A percentile compares a stretch with the other conserved stretches of the same genome.
Conservation (phyloP, 1,140 invertebrate genomes). For the Rhysida immarginata region DNA sequence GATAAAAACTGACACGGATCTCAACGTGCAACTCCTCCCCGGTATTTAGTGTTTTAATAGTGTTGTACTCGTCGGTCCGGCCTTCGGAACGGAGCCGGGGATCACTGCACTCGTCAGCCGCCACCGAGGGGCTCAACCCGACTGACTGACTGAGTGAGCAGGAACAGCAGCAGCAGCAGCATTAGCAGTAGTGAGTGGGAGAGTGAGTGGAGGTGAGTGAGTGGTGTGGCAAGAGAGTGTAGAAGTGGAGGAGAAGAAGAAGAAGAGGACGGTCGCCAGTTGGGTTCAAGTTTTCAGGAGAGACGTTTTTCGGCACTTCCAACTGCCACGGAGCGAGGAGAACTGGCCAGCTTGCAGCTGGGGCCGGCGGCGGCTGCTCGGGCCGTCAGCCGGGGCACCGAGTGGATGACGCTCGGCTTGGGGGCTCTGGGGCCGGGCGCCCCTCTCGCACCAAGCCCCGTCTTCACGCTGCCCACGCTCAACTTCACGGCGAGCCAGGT, state of each 20-base stretch:
- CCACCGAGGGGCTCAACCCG: no score
- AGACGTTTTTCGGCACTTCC: no score
- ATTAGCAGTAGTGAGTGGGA: no score
- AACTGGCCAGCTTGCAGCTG: background rate
- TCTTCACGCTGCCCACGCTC: slow-evolving; percentile 72
- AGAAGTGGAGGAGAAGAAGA: no score
- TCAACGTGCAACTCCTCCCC: slow-evolving; percentile 9
- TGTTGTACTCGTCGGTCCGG: background rate
- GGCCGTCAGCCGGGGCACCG: background rate
- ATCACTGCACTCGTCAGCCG: no score
- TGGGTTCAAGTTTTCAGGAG: no score
- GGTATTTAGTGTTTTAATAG: slow-evolving; percentile 7
- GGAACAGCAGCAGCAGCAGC: no score
- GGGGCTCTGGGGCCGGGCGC: slow-evolving; percentile 26
- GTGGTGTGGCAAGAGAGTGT: no score
- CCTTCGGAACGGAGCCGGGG: no score
- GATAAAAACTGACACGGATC: slow-evolving; percentile 13
- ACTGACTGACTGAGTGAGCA: no score
- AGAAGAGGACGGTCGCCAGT: no score
- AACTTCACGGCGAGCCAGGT: slow-evolving; percentile 88
- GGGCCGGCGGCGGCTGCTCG: background rate
- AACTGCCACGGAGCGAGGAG: background rate
- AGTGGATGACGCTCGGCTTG: slow-evolving; percentile 8
- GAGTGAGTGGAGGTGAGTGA: no score
- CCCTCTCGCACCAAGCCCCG: slow-evolving; percentile 51